Percentiles rank a stretch among this genome's conserved stretches.
These are phyloP conservation scores for Thaumetopoea pityocampa DNA, from an alignment of 1,140 invertebrate species.

Conservation along the genomic window DNA sequence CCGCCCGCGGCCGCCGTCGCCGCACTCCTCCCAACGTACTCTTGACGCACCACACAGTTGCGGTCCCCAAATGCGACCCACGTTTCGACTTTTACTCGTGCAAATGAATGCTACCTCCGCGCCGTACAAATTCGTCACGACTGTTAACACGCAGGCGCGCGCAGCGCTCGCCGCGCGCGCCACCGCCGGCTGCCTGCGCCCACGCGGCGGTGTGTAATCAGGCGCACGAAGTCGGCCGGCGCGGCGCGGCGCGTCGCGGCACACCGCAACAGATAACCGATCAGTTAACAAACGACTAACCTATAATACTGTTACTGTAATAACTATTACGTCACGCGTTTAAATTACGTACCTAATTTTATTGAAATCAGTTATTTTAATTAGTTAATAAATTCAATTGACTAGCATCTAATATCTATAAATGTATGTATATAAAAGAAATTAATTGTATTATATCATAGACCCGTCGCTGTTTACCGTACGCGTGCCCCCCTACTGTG, in stretches of 20 bases:
- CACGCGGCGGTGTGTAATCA: constrained; percentile 7
- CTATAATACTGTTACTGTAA: constrained; percentile 70
- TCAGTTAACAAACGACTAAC: constrained; percentile 60
- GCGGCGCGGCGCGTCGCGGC: constrained; percentile 7
- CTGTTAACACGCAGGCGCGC: too few relatives aligned
- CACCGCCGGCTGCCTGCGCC: neutral
- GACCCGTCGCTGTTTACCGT: neutral
- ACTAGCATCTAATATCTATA: constrained; percentile 60
- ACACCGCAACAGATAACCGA: constrained; percentile 58
- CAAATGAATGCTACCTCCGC: constrained; percentile 11
- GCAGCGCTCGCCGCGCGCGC: neutral
- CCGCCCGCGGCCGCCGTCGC: constrained; percentile 41
- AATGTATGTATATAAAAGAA: constrained; percentile 8
- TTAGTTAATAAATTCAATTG: constrained; percentile 63
- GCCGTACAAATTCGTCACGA: too few relatives aligned
- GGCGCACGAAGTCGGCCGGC: constrained; percentile 9
- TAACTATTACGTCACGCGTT: constrained; percentile 44
- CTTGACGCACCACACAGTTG: neutral
- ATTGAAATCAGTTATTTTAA: constrained; percentile 43
- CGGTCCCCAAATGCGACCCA: constrained; percentile 16
- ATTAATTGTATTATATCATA: constrained; percentile 4
- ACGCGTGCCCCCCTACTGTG: neutral
- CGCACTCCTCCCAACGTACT: constrained; percentile 18
- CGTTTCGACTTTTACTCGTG: constrained; percentile 1
- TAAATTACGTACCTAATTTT: constrained; percentile 46